Percentiles rank a stretch among this genome's conserved stretches.
These are phyloP conservation scores for Coptodon bakossiorum DNA, from an alignment of 2,113 vertebrate species.

Conservation along the genomic window DNA sequence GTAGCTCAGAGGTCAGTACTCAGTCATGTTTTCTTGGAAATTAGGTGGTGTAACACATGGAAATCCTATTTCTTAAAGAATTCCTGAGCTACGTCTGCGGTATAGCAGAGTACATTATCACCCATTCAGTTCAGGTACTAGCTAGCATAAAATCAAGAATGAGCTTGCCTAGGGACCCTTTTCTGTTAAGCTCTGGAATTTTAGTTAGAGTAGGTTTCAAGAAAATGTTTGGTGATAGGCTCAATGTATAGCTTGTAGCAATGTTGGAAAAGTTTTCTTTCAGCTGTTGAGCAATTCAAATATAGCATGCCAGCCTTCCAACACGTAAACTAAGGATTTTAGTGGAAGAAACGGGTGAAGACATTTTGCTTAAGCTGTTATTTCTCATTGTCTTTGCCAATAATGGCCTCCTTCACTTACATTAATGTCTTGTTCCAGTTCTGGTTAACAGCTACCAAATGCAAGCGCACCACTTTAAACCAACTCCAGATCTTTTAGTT, in stretches of 20 bases:
- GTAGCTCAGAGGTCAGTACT: neutral
- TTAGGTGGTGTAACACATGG: neutral
- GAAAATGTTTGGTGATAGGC: neutral
- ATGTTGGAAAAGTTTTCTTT: accelerated
- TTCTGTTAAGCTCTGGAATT: neutral
- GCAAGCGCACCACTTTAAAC: neutral
- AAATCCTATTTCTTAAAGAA: neutral
- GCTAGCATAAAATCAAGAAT: neutral
- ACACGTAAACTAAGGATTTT: neutral
- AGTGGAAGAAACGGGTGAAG: neutral
- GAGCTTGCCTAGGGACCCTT: neutral
- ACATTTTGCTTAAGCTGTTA: neutral
- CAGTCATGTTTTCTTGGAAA: neutral
- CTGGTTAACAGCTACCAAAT: neutral
- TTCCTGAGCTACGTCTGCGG: neutral
- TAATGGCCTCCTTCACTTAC: neutral
- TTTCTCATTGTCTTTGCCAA: neutral
- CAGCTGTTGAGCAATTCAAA: neutral
- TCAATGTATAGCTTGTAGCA: neutral
- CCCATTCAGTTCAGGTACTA: neutral
- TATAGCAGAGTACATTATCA: neutral
- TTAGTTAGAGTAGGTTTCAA: neutral
- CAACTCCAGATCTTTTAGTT: neutral
- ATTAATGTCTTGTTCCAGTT: neutral
- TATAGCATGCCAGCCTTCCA: neutral